Base-by-base conservation (phyloP, 2,888 invertebrate genomes). In the Drosophila tripunctata region DNA sequence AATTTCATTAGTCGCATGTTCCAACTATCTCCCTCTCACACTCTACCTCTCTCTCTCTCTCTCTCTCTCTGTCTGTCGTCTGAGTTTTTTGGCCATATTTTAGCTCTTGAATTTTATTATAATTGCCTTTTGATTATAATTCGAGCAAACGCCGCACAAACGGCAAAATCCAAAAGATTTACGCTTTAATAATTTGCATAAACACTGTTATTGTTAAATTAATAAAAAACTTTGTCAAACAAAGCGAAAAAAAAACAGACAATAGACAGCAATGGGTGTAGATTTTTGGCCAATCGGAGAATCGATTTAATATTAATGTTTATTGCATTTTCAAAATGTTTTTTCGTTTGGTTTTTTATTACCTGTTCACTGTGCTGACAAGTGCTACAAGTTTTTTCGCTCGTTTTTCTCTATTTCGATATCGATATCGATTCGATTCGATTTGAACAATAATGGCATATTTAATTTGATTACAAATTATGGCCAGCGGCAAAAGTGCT, bases 141-240 rank as follows among this genome's bases (percentile, higher is more conserved):
- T 55, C 68, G 83, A 71, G 65, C 87, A 77, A 35, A 48, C 33
- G 31, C 33, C 21, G 47, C 47, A 52, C 60, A 47, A 73, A 69
- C 69, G 75, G 69, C 75, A 63, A 74, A 74, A 45, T 58, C 40
- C 63, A 52, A 47, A 52, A 64, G 75, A 76, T 77, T 73, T 76
- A 78, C 74, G 78, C 54, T 38, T 14, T 6, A 19, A 17, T n/a
- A 55, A 83, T 83, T 83, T 72, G 87, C 83, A 84, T 84, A 84
- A 84, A 88, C 83, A 84, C 87, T 84, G 14, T 88, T 87, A 88
- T 88, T 77, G 88, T 75, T 78, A 80, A 85, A 70, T 82, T 82
- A 87, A 82, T 82, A 84, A 80, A 78, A 55, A 79, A 66, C 74
- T 66, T 76, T 74, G 65, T 76, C 43, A 38, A 71, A 64, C 57